Conservation (phyloP, 2,888 invertebrate genomes). For the Romanomermis culicivorax region DNA sequence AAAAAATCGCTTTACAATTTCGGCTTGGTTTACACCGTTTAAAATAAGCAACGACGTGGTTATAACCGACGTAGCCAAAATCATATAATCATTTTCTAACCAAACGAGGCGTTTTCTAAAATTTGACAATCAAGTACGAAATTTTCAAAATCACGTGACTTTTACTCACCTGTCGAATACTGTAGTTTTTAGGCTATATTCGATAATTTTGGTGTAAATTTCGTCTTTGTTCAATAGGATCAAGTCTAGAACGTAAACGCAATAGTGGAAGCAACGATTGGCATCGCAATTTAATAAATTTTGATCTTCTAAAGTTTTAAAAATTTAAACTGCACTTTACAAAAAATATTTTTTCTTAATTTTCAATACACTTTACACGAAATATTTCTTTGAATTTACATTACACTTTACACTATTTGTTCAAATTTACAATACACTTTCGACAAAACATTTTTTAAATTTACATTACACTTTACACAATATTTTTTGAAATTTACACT, state of each 20-base stretch:
- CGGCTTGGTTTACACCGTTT: background rate
- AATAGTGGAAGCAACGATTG: background rate
- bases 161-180: background rate
- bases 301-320: too few relatives aligned
- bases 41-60: background rate
- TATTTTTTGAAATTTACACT: too few relatives aligned
- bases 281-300: too few relatives aligned
- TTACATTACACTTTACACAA: too few relatives aligned
- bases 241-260: background rate
- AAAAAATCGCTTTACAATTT: background rate
- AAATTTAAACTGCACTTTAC: too few relatives aligned
- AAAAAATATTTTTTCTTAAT: too few relatives aligned
- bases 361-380: too few relatives aligned
- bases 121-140: too few relatives aligned
- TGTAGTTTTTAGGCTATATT: background rate
- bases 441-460: too few relatives aligned
- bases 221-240: background rate
- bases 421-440: too few relatives aligned
- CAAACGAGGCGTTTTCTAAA: background rate
- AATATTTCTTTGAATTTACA: too few relatives aligned
- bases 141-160: background rate
- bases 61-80: constrained; percentile 5
- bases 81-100: constrained; percentile 7
- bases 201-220: background rate
- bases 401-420: too few relatives aligned